Conservation (phyloP, 2,888 invertebrate genomes). For the Cynaeus angustus region DNA sequence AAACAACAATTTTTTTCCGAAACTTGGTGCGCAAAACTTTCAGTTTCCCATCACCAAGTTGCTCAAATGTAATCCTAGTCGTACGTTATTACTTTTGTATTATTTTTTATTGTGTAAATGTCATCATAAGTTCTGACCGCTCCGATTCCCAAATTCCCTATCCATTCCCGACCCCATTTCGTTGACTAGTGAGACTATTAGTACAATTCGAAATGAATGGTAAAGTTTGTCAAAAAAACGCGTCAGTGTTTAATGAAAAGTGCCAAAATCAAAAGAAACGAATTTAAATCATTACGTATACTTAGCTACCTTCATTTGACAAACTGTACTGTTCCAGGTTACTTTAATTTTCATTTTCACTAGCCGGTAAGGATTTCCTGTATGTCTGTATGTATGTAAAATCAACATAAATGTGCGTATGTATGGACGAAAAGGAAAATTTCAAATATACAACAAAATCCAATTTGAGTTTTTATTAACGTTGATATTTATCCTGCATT, state of each 20-base stretch:
- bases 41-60: constrained; percentile 56
- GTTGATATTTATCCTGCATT: neutral
- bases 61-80: constrained; percentile 62
- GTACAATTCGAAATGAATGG: constrained; percentile 49
- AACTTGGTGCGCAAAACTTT: constrained; percentile 54
- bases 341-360: constrained; percentile 51
- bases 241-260: constrained; percentile 52
- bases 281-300: constrained; percentile 60
- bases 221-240: constrained; percentile 55
- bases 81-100: constrained; percentile 53
- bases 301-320: constrained; percentile 54
- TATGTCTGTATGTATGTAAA: constrained; percentile 71
- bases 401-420: constrained; percentile 70
- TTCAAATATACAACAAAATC: constrained; percentile 67
- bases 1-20: constrained; percentile 48
- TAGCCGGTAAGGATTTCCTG: constrained; percentile 67
- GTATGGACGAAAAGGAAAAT: constrained; percentile 70
- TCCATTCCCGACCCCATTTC: constrained; percentile 1
- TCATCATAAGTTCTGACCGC: constrained; percentile 13
- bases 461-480: neutral
- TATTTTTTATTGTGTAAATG: constrained; percentile 43
- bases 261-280: constrained; percentile 61
- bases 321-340: constrained; percentile 49
- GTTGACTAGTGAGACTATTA: constrained; percentile 44
- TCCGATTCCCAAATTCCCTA: constrained; percentile 6